phyloP scores from a whole-genome alignment of 2,888 invertebrate species.

The Hypolimnas misippus region DNA sequence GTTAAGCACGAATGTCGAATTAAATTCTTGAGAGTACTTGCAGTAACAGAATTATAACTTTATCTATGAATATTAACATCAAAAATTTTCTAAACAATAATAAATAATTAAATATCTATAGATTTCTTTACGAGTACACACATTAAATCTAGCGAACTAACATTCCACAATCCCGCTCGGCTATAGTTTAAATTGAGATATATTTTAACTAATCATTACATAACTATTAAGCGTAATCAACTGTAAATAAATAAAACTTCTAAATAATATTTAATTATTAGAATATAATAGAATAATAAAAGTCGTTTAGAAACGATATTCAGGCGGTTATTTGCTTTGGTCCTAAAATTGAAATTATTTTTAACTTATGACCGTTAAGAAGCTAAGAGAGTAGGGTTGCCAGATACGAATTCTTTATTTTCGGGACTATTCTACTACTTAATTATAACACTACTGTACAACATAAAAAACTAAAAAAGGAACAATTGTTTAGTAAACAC shows the following conservation, averaged over 20 bases:
- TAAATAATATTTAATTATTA: background rate
- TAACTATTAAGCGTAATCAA: conserved; percentile 23
- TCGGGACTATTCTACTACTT: too few species aligned
- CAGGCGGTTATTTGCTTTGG: conserved; percentile 28
- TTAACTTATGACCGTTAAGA: conserved; percentile 3
- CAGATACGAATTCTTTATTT: too few species aligned
- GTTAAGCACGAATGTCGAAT: background rate
- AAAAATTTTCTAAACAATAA: background rate
- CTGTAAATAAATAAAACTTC: conserved; percentile 16
- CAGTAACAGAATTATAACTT: background rate
- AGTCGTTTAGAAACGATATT: conserved; percentile 6
- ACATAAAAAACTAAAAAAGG: too few species aligned
- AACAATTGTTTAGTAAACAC: too few species aligned
- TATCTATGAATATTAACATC: background rate
- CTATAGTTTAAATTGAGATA: background rate
- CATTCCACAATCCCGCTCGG: background rate
- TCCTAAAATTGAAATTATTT: conserved; percentile 24
- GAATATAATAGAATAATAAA: background rate
- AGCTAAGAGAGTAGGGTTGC: background rate
- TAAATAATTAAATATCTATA: background rate
- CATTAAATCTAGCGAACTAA: conserved; percentile 8
- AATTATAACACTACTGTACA: too few species aligned
- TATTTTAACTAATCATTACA: conserved; percentile 4
- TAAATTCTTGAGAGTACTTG: background rate
- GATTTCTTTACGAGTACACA: background rate